Conservation (phyloP, 2,797 vertebrate species). For the Myotis pilosus region DNA sequence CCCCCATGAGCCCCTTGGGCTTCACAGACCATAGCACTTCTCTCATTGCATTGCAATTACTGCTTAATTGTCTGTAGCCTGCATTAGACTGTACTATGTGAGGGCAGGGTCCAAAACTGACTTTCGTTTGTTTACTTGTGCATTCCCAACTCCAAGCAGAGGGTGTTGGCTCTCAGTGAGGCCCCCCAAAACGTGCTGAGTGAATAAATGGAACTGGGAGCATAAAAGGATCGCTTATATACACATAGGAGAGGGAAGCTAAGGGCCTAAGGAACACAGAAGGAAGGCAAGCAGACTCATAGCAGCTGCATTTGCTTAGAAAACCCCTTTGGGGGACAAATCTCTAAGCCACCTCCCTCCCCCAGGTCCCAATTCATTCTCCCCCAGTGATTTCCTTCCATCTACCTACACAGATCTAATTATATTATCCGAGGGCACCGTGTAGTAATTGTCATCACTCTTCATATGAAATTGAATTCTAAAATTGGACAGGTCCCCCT, state of each 20-base stretch:
- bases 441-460: slow-evolving; percentile 34
- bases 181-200: neutral
- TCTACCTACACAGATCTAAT: neutral
- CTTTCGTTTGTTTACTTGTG: neutral
- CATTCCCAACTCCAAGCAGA: neutral
- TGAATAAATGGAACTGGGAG: neutral
- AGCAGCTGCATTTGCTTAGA: neutral
- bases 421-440: neutral
- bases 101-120: neutral
- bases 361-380: neutral
- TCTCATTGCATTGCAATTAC: neutral
- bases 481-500: neutral
- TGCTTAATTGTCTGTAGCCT: neutral
- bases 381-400: neutral
- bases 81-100: neutral
- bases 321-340: neutral
- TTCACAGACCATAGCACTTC: neutral
- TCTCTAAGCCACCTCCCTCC: neutral
- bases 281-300: neutral
- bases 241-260: no score
- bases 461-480: neutral
- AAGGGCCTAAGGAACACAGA: neutral
- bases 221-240: accelerated
- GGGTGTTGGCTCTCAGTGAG: neutral
- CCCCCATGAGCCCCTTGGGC: neutral